Evolutionary conservation across 2,113 vertebrate species (phyloP).

Genomic region (Ptilonorhynchus violaceus): DNA sequence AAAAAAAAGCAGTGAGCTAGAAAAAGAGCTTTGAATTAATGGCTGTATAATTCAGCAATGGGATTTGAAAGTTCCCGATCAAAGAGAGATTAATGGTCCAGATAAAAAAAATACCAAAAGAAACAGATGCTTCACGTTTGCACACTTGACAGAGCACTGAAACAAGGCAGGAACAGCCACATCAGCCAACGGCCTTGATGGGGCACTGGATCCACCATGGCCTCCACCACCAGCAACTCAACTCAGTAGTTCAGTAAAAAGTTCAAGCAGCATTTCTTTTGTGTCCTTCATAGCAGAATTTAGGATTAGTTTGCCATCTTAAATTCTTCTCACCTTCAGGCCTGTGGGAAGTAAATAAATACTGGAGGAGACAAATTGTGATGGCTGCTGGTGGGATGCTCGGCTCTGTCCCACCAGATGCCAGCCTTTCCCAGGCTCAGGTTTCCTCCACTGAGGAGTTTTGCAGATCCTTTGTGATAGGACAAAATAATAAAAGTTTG

Average conservation of each 20-base stretch:
- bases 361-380: neutral
- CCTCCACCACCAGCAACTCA: neutral
- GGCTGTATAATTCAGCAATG: neutral
- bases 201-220: neutral
- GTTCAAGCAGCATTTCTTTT: neutral
- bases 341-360: neutral
- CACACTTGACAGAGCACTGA: neutral
- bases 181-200: neutral
- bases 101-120: neutral
- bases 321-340: neutral
- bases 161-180: neutral
- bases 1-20: neutral
- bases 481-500: neutral
- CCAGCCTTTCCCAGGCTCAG: neutral
- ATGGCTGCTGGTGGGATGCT: neutral
- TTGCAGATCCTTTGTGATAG: neutral
- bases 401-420: neutral
- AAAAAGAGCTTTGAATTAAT: neutral
- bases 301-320: neutral
- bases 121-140: constrained; percentile 19
- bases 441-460: neutral
- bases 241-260: neutral
- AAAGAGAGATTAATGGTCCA: neutral
- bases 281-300: neutral
- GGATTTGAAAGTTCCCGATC: neutral